Evolutionary conservation across 2,797 vertebrate species (phyloP), one percentile per base, ranked within the genome.

Genomic region (Dipus sagitta): DNA sequence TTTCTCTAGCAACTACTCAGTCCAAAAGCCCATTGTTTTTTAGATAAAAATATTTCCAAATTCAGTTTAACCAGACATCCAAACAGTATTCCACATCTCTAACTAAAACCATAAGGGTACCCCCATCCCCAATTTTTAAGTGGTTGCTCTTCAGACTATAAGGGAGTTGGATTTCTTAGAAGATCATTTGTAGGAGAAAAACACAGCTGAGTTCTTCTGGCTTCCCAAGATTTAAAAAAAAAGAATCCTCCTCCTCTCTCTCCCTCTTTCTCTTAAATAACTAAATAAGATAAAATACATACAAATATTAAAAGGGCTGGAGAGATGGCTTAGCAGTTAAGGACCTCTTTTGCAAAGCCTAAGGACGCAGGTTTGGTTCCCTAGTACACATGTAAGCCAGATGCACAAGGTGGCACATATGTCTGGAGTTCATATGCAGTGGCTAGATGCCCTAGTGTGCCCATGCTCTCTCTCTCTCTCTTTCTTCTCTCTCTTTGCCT

Each of bases 131-230:
- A 18, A 71, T 34, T 78, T 81, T 52, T 81, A 64, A 95, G 74
- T 85, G 90, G 90, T 74, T 89, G 86, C 93, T 97, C 78, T 76
- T 91, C 84, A 94, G 95, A 75, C 83, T 67, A 87, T 83, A 84
- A 92, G 93, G 92, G 92, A 96, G 92, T 96, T 95, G 94, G 96
- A 88, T 96, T 97, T 97, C 95, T 95, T 96, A 92, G 96, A 96
- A 96, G 92, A 94, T 94, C 94, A 62, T 91, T 91, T 95, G 93
- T 88, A 71, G 11, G 68, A 93, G 47, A 75, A 78, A 90, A 71
- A 83, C 91, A 62, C 83, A 76, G 92, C 95, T 84, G 65, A 65
- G 87, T 62, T 88, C 85, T 93, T 93, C 88, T 71, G 94, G 92
- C 92, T 92, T 96, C 83, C 92, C 86, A 85, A n/a, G 90, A 91